Evolutionary conservation across 2,888 invertebrate species (phyloP).

Genomic region (Sphaeridia pumilis): DNA sequence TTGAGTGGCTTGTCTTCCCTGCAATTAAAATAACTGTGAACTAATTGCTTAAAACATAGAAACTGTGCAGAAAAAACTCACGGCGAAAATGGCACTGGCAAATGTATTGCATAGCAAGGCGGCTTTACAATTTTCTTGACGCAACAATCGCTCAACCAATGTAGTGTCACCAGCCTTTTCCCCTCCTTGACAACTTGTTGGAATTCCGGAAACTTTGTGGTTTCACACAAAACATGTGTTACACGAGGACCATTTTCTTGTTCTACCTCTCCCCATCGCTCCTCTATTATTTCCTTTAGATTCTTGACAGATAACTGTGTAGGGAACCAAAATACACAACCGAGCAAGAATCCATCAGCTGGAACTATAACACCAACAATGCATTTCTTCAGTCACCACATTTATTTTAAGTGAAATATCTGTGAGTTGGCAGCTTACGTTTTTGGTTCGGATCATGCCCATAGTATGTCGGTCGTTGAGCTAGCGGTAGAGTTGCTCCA

Average conservation of each 20-base stretch:
- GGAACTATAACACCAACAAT: constrained; percentile 45
- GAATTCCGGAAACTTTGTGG: constrained; percentile 79
- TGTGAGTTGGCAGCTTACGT: constrained; percentile 40
- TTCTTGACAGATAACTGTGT: constrained; percentile 39
- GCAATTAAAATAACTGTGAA: constrained; percentile 5
- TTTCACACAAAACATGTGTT: constrained; percentile 84
- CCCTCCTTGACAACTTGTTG: constrained; percentile 62
- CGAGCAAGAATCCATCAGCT: constrained; percentile 74
- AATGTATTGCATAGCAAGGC: constrained; percentile 87
- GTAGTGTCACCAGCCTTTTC: constrained; percentile 65
- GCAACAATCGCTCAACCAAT: constrained; percentile 87
- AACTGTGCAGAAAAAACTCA: constrained; percentile 21
- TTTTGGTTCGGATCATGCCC: constrained; percentile 88
- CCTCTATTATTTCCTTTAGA: constrained; percentile 61
- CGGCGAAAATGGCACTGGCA: constrained; percentile 59
- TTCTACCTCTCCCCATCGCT: constrained; percentile 80
- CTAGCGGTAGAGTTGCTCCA: constrained; percentile 33
- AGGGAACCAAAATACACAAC: constrained; percentile 65
- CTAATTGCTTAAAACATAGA: background rate
- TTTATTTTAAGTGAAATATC: background rate
- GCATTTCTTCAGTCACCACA: too few relatives aligned
- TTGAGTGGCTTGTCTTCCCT: constrained; percentile 55
- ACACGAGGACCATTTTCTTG: constrained; percentile 65
- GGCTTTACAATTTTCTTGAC: constrained; percentile 71
- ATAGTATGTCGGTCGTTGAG: constrained; percentile 57